Evolutionary conservation across 1,140 invertebrate genomes (phyloP), one percentile per base, ranked within the genome.

Genomic region (Cepaea nemoralis): DNA sequence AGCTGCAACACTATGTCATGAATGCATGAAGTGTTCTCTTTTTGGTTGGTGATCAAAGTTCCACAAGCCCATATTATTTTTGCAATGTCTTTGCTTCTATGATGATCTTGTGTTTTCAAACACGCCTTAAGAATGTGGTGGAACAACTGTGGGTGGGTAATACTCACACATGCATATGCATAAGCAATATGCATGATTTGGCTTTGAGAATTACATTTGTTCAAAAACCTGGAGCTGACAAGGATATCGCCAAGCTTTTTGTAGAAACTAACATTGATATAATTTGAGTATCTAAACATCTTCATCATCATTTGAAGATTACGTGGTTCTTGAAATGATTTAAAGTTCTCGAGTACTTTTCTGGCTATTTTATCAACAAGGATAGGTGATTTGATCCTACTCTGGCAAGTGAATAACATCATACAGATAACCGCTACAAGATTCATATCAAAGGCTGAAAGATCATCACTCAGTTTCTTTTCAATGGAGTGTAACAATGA

Each of bases 11-110:
- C 2, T 37, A 80, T 70, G 8, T 39, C 37, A 8, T 45, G 16
- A 27, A 79, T 45, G 2, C 10, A 19, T 45, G 42, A 1, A 0
- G 73, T 31, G 39, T 80, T 14, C 48, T 50, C 59, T 35, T 39
- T 24, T n/a, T 73, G 27, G 24, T 31, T 39, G n/a, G 78, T 80
- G 35, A 80, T 69, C 35, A 80, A 63, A 24, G 78, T 80, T 16
- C 78, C 78, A 80, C 78, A 80, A 19, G 78, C 67, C 78, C 78
- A 80, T 35, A 80, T 55, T 5, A 80, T 50, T 45, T 80, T 80
- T 16, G 78, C n/a, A 16, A 73, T 48, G 33, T 80, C 78, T 73
- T 80, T 80, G 0, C 71, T 1, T n/a, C 78, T 48, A 0, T 0
- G 22, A 16, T 10, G 14, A 14, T 22, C 5, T 12, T 33, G 27